Evolutionary conservation across 2,888 invertebrate species (phyloP).

Genomic region (Electrophaes corylata): DNA sequence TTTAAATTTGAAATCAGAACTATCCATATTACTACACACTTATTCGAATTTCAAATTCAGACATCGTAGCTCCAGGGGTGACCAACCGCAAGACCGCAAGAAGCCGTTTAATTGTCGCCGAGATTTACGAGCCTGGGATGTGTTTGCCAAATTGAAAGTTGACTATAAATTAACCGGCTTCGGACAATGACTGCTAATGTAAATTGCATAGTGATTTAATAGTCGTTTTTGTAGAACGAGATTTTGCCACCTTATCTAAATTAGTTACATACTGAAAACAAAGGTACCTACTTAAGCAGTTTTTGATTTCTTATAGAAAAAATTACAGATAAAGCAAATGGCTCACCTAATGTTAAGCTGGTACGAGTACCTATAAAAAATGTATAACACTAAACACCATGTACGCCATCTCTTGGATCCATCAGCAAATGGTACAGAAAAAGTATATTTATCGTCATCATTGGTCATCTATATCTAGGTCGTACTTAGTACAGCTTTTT

Average conservation of each 20-base stretch:
- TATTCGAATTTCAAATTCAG: conserved; percentile 24
- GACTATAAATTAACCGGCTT: conserved; percentile 70
- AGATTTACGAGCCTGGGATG: conserved; percentile 71
- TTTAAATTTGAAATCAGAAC: conserved; percentile 4
- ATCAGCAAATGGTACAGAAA: no score
- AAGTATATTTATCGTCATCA: no score
- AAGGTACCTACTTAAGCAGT: no score
- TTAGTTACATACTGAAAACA: no score
- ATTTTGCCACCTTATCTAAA: neutral
- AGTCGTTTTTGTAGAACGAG: conserved; percentile 7
- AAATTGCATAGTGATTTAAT: conserved; percentile 39
- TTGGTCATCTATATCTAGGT: no score
- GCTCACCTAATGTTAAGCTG: no score
- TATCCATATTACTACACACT: conserved; percentile 10
- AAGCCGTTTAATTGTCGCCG: conserved; percentile 68
- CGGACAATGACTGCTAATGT: conserved; percentile 44
- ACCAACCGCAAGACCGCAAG: conserved; percentile 63
- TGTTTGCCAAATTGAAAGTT: conserved; percentile 81
- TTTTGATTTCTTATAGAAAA: no score
- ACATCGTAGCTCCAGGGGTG: conserved; percentile 42
- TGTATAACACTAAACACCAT: no score
- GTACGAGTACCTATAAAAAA: no score
- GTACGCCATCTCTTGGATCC: no score
- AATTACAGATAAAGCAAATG: no score
- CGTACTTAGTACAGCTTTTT: no score